Conservation (phyloP, 2,888 invertebrate genomes). For the Andrena trimmerana region DNA sequence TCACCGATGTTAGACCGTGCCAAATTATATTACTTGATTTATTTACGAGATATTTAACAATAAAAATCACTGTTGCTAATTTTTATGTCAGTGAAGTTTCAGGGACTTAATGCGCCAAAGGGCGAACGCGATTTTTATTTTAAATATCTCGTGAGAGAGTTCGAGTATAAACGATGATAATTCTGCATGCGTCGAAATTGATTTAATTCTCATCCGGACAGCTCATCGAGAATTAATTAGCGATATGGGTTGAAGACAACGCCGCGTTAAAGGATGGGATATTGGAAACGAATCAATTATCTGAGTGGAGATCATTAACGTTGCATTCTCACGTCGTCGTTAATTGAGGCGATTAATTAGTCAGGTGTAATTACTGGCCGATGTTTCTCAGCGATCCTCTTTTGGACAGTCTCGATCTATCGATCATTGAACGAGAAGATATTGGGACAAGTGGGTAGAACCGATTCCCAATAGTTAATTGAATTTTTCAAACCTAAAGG, state of each 20-base stretch:
- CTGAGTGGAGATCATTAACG: constrained; percentile 5
- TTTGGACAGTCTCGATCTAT: background rate
- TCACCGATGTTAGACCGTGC: too few species aligned
- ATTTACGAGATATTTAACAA: too few species aligned
- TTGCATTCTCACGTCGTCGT: background rate
- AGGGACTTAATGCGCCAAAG: too few species aligned
- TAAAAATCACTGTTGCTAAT: too few species aligned
- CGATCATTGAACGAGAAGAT: constrained; percentile 27
- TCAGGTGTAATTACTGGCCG: constrained; percentile 25
- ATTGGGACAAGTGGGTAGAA: background rate
- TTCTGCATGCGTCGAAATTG: too few species aligned
- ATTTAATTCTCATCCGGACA: too few species aligned
- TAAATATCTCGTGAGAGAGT: too few species aligned
- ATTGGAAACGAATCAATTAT: constrained; percentile 46
- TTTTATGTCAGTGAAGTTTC: too few species aligned
- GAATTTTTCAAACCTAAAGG: constrained; percentile 1
- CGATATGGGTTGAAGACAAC: background rate
- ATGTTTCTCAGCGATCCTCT: constrained; percentile 13
- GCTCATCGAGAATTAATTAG: background rate
- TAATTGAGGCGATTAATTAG: constrained; percentile 42
- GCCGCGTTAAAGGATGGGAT: constrained; percentile 20
- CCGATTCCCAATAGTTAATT: background rate
- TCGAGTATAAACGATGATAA: too few species aligned
- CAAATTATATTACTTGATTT: too few species aligned
- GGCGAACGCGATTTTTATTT: too few species aligned